These are phyloP conservation scores for Xiphophorus couchianus DNA, from an alignment of 2,113 vertebrate genomes.

Conservation along the genomic window DNA sequence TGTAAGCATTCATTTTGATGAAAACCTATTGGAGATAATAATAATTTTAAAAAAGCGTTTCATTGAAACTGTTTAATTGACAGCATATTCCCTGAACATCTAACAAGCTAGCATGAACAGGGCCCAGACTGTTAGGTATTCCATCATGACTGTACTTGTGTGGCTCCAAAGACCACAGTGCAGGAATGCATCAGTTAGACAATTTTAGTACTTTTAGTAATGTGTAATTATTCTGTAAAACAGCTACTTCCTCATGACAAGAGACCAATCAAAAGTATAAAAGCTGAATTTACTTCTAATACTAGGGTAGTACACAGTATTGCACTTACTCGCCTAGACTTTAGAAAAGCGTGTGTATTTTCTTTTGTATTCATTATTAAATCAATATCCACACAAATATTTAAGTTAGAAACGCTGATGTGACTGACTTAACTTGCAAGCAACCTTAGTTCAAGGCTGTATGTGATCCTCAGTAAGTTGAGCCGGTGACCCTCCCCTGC, in stretches of 20 bases:
- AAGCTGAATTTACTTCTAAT: not conserved
- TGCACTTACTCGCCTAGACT: not conserved
- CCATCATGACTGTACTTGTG: too few relatives aligned
- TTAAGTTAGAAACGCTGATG: not conserved
- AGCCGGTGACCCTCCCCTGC: conserved; percentile 39
- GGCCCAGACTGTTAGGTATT: too few relatives aligned
- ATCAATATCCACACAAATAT: not conserved
- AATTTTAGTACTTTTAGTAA: too few relatives aligned
- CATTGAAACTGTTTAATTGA: not conserved
- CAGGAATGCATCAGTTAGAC: too few relatives aligned
- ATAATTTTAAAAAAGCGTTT: not conserved
- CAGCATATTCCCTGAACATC: not conserved
- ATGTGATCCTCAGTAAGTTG: conserved; percentile 17
- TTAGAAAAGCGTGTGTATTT: not conserved
- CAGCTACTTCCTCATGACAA: too few relatives aligned
- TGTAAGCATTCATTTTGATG: too few relatives aligned
- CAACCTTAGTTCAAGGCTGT: not conserved
- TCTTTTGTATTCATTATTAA: not conserved
- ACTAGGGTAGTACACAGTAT: not conserved
- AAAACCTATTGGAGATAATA: not conserved
- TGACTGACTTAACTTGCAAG: not conserved
- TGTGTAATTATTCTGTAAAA: too few relatives aligned
- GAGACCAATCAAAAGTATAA: too few relatives aligned
- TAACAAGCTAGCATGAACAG: not conserved
- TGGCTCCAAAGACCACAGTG: too few relatives aligned